These are phyloP conservation scores for Philypnodon macrostomus DNA, from an alignment of 2,797 vertebrate species.

Conservation along the genomic window DNA sequence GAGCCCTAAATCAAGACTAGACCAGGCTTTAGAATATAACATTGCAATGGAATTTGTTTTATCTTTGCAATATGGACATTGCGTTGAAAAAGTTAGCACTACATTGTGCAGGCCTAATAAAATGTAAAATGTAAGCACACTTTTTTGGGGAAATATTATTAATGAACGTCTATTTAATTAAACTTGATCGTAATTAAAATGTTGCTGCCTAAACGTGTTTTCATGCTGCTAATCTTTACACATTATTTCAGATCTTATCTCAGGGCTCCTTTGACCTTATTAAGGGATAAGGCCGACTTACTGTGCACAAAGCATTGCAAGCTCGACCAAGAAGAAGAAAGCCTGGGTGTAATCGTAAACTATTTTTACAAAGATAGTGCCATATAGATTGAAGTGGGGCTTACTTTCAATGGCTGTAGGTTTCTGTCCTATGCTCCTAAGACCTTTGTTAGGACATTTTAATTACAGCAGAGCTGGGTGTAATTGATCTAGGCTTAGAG, in stretches of 20 bases:
- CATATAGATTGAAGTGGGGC: slow-evolving; percentile 56
- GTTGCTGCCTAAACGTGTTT: slow-evolving; percentile 9
- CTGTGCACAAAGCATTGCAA: slow-evolving; percentile 16
- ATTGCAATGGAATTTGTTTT: too few relatives aligned
- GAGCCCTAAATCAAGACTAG: too few relatives aligned
- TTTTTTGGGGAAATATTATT: slow-evolving; percentile 7
- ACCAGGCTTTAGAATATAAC: too few relatives aligned
- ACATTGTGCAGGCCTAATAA: too few relatives aligned
- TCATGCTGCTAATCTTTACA: slow-evolving; percentile 9
- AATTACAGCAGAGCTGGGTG: slow-evolving; percentile 78
- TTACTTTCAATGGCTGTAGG: slow-evolving; percentile 58
- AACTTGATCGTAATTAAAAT: slow-evolving; percentile 10
- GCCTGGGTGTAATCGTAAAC: slow-evolving; percentile 35
- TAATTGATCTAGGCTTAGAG: slow-evolving; percentile 79
- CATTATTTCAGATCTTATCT: slow-evolving; percentile 26
- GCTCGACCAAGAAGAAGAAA: slow-evolving; percentile 25
- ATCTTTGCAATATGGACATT: too few relatives aligned
- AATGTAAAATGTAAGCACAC: slow-evolving; percentile 28
- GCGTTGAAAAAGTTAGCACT: too few relatives aligned
- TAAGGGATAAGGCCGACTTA: slow-evolving; percentile 14
- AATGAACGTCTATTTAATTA: slow-evolving; percentile 18
- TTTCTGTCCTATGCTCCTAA: slow-evolving; percentile 68
- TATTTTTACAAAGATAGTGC: slow-evolving; percentile 52
- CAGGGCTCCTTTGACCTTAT: slow-evolving; percentile 24
- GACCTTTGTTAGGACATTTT: slow-evolving; percentile 78